Conservation (phyloP, 2,113 vertebrate genomes). For the Malurus cyaneus region DNA sequence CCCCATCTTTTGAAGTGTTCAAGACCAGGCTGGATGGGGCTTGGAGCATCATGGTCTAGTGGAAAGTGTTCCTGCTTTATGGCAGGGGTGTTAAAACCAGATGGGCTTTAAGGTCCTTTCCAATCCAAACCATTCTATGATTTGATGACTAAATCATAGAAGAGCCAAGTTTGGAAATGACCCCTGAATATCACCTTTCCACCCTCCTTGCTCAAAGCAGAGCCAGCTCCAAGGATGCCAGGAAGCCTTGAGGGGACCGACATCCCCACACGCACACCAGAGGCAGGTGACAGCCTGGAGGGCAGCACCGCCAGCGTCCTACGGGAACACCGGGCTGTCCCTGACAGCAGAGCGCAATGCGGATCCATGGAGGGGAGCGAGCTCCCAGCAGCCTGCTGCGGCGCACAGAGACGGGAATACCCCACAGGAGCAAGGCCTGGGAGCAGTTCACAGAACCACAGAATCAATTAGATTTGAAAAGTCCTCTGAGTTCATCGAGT, state of each 20-base stretch:
- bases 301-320: not conserved
- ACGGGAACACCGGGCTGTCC: not conserved
- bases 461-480: not conserved
- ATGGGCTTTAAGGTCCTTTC: not conserved
- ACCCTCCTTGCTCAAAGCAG: not conserved
- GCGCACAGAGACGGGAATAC: not conserved
- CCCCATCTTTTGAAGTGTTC: not conserved
- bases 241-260: not conserved
- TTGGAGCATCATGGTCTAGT: not conserved
- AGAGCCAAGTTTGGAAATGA: not conserved
- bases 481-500: not conserved
- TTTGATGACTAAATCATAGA: not conserved
- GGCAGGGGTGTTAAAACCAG: not conserved
- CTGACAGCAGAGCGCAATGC: not conserved
- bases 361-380: not conserved
- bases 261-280: rapidly evolving
- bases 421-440: rapidly evolving
- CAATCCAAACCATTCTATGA: not conserved
- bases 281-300: not conserved
- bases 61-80: not conserved
- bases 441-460: not conserved
- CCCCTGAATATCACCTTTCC: not conserved
- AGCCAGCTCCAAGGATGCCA: not conserved
- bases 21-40: not conserved
- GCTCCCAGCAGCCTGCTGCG: not conserved